Conservation (phyloP, 1,140 invertebrate species). For the Orchestia grillus region DNA sequence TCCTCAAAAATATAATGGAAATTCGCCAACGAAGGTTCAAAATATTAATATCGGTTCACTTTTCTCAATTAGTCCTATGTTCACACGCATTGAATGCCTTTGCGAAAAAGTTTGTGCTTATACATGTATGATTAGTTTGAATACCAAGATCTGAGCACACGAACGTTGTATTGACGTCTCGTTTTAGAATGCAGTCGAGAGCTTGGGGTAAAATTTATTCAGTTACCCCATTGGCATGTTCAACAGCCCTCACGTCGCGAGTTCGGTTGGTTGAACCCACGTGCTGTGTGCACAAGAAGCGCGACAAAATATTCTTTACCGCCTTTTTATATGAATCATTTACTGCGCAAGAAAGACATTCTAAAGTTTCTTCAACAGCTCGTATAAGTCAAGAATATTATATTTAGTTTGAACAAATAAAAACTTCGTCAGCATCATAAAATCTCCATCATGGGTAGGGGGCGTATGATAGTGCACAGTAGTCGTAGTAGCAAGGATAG, state of each 20-base stretch:
- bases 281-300: not conserved
- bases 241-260: not conserved
- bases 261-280: not conserved
- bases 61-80: too few relatives aligned
- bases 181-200: not conserved
- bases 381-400: not conserved
- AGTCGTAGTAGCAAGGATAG: too few relatives aligned
- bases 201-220: not conserved
- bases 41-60: too few relatives aligned
- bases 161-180: not conserved
- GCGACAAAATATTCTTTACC: not conserved
- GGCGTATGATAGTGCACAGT: too few relatives aligned
- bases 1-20: not conserved
- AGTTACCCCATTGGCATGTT: not conserved
- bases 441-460: too few relatives aligned
- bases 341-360: not conserved
- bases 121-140: not conserved
- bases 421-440: not conserved
- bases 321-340: not conserved
- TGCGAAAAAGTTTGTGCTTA: not conserved
- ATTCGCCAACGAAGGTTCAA: not conserved
- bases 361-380: not conserved
- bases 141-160: not conserved
- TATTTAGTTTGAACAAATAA: not conserved
- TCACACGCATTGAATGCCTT: not conserved